Percentiles rank a stretch among this genome's conserved stretches.
These are phyloP conservation scores for Sebastes nivosus DNA, from an alignment of 2,797 vertebrate genomes.

Conservation along the genomic window DNA sequence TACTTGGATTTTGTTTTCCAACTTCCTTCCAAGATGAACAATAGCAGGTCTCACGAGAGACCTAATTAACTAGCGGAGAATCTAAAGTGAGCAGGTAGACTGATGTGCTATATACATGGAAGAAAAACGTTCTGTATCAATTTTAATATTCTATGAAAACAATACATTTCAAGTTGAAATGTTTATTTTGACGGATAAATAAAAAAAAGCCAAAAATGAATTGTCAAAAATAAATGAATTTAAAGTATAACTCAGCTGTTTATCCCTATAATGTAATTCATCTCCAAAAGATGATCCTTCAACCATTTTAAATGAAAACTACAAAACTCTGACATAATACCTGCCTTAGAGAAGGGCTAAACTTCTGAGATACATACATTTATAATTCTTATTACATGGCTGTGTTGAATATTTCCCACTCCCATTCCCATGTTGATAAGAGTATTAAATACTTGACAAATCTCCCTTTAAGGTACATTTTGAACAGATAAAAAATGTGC, in stretches of 20 bases:
- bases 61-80: not conserved
- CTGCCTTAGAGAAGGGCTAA: rapidly evolving
- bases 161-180: not conserved
- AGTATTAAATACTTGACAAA: too few relatives aligned
- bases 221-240: not conserved
- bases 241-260: not conserved
- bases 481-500: too few relatives aligned
- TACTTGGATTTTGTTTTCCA: not conserved
- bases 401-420: too few relatives aligned
- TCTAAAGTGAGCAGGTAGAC: not conserved
- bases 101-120: not conserved
- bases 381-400: too few relatives aligned
- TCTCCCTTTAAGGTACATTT: too few relatives aligned
- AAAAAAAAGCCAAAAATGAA: not conserved
- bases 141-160: not conserved
- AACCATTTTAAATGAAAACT: not conserved
- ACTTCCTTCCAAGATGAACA: not conserved
- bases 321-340: too few relatives aligned
- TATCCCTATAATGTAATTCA: not conserved
- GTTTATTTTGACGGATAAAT: not conserved
- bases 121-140: not conserved
- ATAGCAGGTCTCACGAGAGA: not conserved
- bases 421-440: too few relatives aligned
- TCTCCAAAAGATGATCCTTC: not conserved
- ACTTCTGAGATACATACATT: too few relatives aligned